Base-by-base conservation (phyloP, 2,888 invertebrate species). In the Chymomyza procnemis region DNA sequence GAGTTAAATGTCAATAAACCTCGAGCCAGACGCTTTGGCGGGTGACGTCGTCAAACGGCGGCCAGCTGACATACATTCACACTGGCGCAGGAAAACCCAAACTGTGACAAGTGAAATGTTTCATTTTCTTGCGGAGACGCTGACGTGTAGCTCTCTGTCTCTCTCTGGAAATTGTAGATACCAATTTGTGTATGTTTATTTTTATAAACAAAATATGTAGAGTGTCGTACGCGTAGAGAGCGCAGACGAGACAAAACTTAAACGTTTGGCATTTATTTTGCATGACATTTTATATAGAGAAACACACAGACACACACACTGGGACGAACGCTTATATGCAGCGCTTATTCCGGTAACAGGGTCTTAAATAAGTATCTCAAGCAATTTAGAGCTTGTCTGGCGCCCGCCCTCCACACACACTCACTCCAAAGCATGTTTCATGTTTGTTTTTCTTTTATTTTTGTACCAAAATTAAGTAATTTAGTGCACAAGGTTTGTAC, bases 51-150 rank as follows among this genome's bases (percentile, higher is more conserved):
- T 14, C 66, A 22, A 56, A 66, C 64, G 50, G 18, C 55, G 78
- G 82, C 73, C 82, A 85, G 18, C 55, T 80, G 82, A 74, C 82
- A 85, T 76, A 82, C 75, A 83, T 82, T 83, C 34, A 14, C 48
- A 64, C 70, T 47, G 63, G 61, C 18, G 46, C 61, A 61, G 50
- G 56, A 65, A 52, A 52, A 72, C 61, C 71, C 64, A 59, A 67
- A 76, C 81, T 70, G 78, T 80, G 81, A 78, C 84, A 82, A 85
- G 84, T 83, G 79, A 68, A 76, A 74, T 72, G 76, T 62, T 59
- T 18, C 50, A 19, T 19, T 50, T n/a, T 50, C 19, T 16, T 50
- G 18, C n/a, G 2, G 50, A 18, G 16, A 16, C 8, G 47, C 4
- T 14, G 47, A 14, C 14, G 18, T n/a, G 34, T 41, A 12, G 48